Evolutionary conservation across 2,113 vertebrate species (phyloP), one percentile per base, ranked within the genome.

Genomic region (Myrmophylax atrothorax): DNA sequence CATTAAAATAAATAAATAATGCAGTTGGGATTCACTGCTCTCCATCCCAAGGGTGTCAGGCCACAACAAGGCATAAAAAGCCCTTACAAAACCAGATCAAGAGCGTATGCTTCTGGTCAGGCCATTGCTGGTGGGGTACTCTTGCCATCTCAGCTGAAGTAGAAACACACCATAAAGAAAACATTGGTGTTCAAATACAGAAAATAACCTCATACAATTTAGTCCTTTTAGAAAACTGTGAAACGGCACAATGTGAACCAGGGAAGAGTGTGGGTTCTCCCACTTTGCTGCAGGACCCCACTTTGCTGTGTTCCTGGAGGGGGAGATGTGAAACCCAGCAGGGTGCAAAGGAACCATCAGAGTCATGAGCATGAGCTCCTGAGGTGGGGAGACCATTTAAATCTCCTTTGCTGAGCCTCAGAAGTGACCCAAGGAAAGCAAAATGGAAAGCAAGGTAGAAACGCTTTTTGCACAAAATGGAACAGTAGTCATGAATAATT

Each of bases 1-100:
- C 70, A 35, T 87, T 77, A 20, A 89, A 96, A 96, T 75, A 90
- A 90, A 92, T 70, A 93, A 96, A 93, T 35, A 89, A 84, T 22
- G 24, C 7, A 3, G 25, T 1, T 64, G 79, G 72, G 95, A 87
- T 79, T 92, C 3, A 3, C 50, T 85, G 59, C 50, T 69, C 50
- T 74, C n/a, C 84, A 9, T 90, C 89, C 73, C 88, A 69, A 68
- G 49, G 80, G 73, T 62, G 73, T 84, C 90, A 92, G 76, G 88
- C 60, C 83, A 95, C 66, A 55, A 79, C 22, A 5, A 81, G 49
- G 56, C 50, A 66, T 4, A 1, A 59, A 82, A 81, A 84, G 31
- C 66, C 75, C 80, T 73, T 46, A 58, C 44, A 56, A 74, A 90
- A 92, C 5, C 93, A 85, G 87, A 96, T 24, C 69, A 64, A 47